These are phyloP conservation scores for Nesospiza acunhae DNA, from an alignment of 2,113 vertebrate species.

Conservation along the genomic window DNA sequence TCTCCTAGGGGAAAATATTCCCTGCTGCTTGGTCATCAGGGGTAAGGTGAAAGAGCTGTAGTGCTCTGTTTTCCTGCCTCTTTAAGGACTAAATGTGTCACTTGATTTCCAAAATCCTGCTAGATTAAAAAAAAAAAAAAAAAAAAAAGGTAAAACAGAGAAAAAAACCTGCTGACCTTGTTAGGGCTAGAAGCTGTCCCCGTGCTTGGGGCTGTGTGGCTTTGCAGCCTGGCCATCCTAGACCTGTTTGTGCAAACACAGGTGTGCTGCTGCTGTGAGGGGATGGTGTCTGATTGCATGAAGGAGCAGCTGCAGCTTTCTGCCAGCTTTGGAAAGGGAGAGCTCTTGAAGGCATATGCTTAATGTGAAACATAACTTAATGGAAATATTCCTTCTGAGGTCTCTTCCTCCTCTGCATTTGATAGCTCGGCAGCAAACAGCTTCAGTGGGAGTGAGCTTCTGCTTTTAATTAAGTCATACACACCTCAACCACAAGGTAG, in stretches of 20 bases:
- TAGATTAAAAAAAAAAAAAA: background rate
- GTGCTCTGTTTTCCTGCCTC: background rate
- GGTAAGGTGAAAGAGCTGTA: background rate
- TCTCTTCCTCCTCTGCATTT: background rate
- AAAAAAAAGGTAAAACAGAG: background rate
- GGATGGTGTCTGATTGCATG: background rate
- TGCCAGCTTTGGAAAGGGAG: background rate
- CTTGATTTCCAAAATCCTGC: background rate
- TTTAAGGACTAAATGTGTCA: background rate
- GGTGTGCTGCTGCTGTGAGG: background rate
- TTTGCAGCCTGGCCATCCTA: background rate
- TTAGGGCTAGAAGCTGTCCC: background rate
- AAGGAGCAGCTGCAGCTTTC: background rate
- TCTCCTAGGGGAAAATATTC: background rate
- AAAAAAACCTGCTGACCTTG: background rate
- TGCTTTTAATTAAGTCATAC: conserved; percentile 25
- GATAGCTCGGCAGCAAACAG: background rate
- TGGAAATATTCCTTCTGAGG: background rate
- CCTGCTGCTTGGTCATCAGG: background rate
- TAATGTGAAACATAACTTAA: background rate
- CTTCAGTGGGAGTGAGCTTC: background rate
- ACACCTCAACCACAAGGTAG: background rate
- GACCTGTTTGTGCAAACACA: background rate
- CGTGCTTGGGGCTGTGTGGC: background rate
- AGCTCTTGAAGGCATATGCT: background rate